Evolutionary conservation across 2,113 vertebrate genomes (phyloP).

Genomic region (Etheostoma spectabile): DNA sequence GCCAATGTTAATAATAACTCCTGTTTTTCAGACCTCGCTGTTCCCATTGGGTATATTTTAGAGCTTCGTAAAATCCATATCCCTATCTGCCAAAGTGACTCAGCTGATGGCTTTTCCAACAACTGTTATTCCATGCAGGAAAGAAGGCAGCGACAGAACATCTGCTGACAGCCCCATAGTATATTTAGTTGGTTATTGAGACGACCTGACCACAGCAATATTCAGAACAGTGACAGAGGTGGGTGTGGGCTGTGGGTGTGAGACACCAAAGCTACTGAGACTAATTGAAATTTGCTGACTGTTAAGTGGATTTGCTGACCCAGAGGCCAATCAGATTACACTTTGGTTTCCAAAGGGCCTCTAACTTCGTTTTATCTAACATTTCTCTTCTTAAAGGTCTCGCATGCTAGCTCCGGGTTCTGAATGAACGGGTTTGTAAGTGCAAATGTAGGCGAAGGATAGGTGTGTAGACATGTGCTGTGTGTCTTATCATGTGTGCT

Average conservation of each 20-base stretch:
- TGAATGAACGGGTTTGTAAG: constrained; percentile 26
- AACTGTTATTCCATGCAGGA: constrained; percentile 57
- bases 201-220: constrained; percentile 24
- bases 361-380: constrained; percentile 60
- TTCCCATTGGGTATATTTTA: constrained; percentile 62
- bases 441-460: not conserved
- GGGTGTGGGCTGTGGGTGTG: constrained; percentile 11
- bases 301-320: constrained; percentile 69
- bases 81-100: constrained; percentile 59
- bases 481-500: constrained; percentile 6
- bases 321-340: constrained; percentile 66
- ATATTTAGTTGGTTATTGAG: constrained; percentile 59
- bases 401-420: constrained; percentile 20
- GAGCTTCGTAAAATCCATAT: constrained; percentile 61
- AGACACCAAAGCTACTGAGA: constrained; percentile 32
- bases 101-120: constrained; percentile 71
- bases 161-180: constrained; percentile 55
- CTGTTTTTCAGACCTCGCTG: constrained; percentile 67
- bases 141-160: constrained; percentile 55
- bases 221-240: constrained; percentile 22
- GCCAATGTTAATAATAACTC: constrained; percentile 77
- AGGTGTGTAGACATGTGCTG: not conserved
- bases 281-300: constrained; percentile 76
- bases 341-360: constrained; percentile 48
- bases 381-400: constrained; percentile 42